Evolutionary conservation across 2,113 vertebrate genomes (phyloP).

Genomic region (Guaruba guarouba): DNA sequence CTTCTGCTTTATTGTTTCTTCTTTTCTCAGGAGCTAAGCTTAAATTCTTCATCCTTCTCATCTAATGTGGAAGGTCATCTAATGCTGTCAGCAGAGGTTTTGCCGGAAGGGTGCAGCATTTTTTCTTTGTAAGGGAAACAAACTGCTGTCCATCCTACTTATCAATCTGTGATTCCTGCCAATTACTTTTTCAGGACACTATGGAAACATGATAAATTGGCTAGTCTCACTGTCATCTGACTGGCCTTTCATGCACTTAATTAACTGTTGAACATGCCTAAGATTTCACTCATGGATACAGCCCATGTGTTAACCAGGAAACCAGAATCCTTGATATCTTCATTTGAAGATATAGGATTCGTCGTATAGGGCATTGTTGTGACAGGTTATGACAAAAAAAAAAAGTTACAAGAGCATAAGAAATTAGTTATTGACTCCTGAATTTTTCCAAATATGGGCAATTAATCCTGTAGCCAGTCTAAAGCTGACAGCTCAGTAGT

Average conservation of each 20-base stretch:
- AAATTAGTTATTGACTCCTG: not conserved
- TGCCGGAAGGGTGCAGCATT: not conserved
- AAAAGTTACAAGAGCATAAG: not conserved
- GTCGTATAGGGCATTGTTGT: accelerated
- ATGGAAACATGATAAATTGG: not conserved
- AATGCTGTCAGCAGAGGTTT: not conserved
- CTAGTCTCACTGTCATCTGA: accelerated
- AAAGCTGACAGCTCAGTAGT: not conserved
- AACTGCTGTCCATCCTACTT: not conserved
- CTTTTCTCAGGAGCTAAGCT: not conserved
- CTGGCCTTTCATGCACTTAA: not conserved
- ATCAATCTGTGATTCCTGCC: not conserved
- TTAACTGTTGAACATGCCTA: not conserved
- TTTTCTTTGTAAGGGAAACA: not conserved
- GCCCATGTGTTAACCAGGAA: not conserved
- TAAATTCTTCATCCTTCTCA: not conserved
- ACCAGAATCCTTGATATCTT: not conserved
- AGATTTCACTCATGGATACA: not conserved
- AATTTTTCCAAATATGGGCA: not conserved
- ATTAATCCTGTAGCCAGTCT: not conserved
- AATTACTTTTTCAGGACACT: not conserved
- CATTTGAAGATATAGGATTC: not conserved
- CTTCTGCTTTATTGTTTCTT: not conserved
- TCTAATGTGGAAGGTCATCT: not conserved
- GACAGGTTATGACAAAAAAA: not conserved